Percentiles rank a stretch among this genome's conserved stretches.
phyloP scores from a whole-genome alignment of 2,888 invertebrate species.

The Xanthorhoe spadicearia region DNA sequence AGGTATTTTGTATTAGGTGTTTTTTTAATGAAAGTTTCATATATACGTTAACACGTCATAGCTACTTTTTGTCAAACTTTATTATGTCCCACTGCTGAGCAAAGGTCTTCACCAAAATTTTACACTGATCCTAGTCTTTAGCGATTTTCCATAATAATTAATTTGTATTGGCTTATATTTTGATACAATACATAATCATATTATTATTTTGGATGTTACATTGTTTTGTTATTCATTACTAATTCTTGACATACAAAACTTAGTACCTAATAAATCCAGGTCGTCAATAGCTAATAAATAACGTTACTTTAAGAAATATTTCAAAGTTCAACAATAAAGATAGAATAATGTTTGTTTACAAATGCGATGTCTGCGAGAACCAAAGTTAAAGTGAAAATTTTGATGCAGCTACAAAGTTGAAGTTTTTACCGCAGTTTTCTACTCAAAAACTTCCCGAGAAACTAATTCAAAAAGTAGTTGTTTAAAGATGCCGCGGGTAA shows the following conservation, averaged over 20 bases:
- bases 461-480: conserved; percentile 63
- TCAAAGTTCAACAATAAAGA: background rate
- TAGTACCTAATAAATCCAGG: too few relatives aligned
- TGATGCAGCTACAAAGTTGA: conserved; percentile 38
- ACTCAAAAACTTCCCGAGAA: conserved; percentile 41
- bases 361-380: conserved; percentile 1
- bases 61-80: too few relatives aligned
- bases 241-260: background rate
- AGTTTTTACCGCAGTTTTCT: conserved; percentile 29
- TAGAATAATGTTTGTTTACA: conserved; percentile 4
- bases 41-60: too few relatives aligned
- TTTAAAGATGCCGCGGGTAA: conserved; percentile 57
- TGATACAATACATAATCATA: too few relatives aligned
- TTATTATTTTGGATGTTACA: too few relatives aligned
- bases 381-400: conserved; percentile 34
- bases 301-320: background rate
- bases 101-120: too few relatives aligned
- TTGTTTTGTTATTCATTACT: background rate
- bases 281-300: too few relatives aligned
- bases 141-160: too few relatives aligned
- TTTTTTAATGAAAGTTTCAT: background rate
- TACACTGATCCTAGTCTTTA: too few relatives aligned
- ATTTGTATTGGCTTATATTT: too few relatives aligned
- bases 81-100: too few relatives aligned
- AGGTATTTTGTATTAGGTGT: background rate